Evolutionary conservation across 1,140 invertebrate species (phyloP).

Genomic region (Leucophenga varia): DNA sequence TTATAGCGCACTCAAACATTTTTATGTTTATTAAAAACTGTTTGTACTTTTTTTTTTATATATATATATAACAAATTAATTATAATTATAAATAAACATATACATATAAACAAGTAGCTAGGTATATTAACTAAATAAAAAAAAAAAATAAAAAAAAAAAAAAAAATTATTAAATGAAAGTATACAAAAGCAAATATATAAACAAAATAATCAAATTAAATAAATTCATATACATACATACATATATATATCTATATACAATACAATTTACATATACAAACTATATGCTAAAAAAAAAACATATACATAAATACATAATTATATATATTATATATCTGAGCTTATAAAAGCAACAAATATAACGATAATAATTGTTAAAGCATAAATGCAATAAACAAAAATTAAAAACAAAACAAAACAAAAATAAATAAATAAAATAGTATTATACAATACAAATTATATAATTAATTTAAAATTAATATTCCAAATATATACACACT

Average conservation of each 20-base stretch:
- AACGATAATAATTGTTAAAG: slow-evolving; percentile 1
- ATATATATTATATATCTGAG: slow-evolving; percentile 29
- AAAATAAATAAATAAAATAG: no score
- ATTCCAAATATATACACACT: no score
- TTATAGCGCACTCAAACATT: no score
- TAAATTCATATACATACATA: slow-evolving; percentile 17
- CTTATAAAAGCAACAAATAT: background rate
- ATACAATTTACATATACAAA: slow-evolving; percentile 35
- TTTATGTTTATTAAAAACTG: no score
- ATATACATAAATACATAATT: slow-evolving; percentile 37
- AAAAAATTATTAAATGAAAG: background rate
- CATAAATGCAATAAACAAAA: slow-evolving; percentile 52
- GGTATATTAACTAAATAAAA: background rate
- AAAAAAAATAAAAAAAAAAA: background rate
- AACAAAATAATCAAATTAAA: slow-evolving; percentile 4
- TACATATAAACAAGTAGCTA: background rate
- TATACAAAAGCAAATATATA: slow-evolving; percentile 9
- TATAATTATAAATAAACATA: no score
- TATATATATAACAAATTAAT: no score
- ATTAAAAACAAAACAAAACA: slow-evolving; percentile 30
- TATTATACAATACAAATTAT: no score
- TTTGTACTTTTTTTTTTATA: no score
- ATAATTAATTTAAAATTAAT: no score
- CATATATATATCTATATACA: slow-evolving; percentile 19
- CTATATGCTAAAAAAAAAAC: slow-evolving; percentile 14